Evolutionary conservation across 64 coral and sea anemone species (phyloP).

Genomic region (Montipora foliosa): DNA sequence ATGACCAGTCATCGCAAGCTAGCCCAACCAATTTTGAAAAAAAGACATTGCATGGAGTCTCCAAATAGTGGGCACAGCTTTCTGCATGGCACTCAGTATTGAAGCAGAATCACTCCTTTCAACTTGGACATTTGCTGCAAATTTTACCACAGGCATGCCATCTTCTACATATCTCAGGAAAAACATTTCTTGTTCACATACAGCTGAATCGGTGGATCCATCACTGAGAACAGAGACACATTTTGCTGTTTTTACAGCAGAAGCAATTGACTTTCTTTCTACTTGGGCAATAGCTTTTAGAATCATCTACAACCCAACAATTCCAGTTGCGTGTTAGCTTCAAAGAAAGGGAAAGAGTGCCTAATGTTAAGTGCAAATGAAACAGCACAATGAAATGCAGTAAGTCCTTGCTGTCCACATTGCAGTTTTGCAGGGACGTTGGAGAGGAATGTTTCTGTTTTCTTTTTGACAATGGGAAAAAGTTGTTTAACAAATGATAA

Average conservation of each 20-base stretch:
- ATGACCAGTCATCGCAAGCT: conserved; percentile 58
- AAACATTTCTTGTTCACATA: conserved; percentile 58
- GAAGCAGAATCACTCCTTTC: conserved; percentile 53
- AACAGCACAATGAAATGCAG: too few species aligned
- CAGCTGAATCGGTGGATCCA: conserved; percentile 62
- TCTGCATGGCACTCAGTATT: conserved; percentile 50
- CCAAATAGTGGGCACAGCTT: conserved; percentile 47
- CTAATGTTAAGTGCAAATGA: too few species aligned
- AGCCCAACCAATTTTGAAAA: conserved; percentile 51
- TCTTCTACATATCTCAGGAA: conserved; percentile 59
- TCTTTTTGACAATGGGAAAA: too few species aligned
- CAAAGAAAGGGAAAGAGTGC: too few species aligned
- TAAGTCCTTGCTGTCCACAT: too few species aligned
- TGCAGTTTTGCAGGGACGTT: too few species aligned
- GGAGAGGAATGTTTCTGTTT: too few species aligned
- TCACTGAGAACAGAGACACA: conserved; percentile 49
- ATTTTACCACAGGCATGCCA: conserved; percentile 41
- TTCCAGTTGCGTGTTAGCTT: too few species aligned
- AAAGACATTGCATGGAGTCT: conserved; percentile 45
- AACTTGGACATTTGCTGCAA: conserved; percentile 41
- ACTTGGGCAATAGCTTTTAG: conserved; percentile 36
- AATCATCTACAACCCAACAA: too few species aligned
- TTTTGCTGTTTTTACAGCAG: conserved; percentile 48
- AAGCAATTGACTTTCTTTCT: conserved; percentile 29
- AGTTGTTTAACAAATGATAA: too few species aligned